These are phyloP conservation scores for Mythimna impura DNA, from an alignment of 2,888 invertebrate genomes.

Conservation along the genomic window DNA sequence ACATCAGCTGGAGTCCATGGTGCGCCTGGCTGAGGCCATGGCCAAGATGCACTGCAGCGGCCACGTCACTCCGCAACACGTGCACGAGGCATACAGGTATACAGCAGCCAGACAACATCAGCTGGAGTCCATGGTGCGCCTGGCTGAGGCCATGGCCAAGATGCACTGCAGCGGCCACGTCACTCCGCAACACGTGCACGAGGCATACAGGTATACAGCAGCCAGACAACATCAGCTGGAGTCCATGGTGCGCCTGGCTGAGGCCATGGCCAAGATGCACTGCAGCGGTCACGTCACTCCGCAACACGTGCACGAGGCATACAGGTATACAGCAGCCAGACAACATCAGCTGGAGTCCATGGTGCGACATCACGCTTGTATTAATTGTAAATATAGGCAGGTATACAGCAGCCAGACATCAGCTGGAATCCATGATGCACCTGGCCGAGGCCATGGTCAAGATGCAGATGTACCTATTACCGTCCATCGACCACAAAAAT, in stretches of 20 bases:
- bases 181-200: slow-evolving; percentile 96
- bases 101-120: slow-evolving; percentile 85
- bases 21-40: slow-evolving; percentile 98
- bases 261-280: slow-evolving; percentile 98
- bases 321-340: slow-evolving; percentile 63
- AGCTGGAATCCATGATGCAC: no score
- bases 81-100: slow-evolving; percentile 92
- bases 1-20: slow-evolving; percentile 93
- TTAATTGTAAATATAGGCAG: no score
- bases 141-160: slow-evolving; percentile 99
- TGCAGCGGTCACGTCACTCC: slow-evolving; percentile 97
- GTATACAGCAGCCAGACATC: no score
- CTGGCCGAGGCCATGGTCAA: slow-evolving; percentile 93
- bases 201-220: slow-evolving; percentile 83
- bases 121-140: slow-evolving; percentile 94
- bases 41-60: slow-evolving; percentile 99
- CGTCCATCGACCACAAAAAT: no score
- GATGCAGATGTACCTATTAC: no score
- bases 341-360: slow-evolving; percentile 92
- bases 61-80: slow-evolving; percentile 96
- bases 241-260: slow-evolving; percentile 97
- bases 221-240: slow-evolving; percentile 88
- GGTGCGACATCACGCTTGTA: slow-evolving; percentile 91
- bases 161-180: slow-evolving; percentile 98
- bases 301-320: slow-evolving; percentile 96